Evolutionary conservation across 1,140 invertebrate species (phyloP), one percentile per base, ranked within the genome.

Genomic region (Drosophila asahinai): DNA sequence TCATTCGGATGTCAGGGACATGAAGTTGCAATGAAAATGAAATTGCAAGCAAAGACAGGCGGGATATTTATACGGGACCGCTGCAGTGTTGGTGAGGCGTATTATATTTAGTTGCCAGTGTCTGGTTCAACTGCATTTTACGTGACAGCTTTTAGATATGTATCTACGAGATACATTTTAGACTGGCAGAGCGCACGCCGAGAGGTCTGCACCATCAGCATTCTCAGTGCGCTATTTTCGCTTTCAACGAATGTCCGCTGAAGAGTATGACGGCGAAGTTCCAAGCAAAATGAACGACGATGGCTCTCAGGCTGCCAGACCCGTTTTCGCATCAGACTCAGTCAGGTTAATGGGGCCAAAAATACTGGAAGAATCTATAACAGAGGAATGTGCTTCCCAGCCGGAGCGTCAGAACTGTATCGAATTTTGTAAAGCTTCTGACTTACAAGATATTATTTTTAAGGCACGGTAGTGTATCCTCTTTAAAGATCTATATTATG

Each of bases 1-100:
- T 78, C 67, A 52, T 70, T 59, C 83, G 67, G 83, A 86, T 87
- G 84, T 87, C 84, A 87, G 84, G 84, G 84, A 82, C 84, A 87
- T 84, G 84, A 83, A 87, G 84, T 87, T 87, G 84, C 81, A 87
- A 90, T 87, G 84, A 87, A 87, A 87, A 89, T 81, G 84, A 87
- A 87, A 87, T 87, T 87, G 77, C 86, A 87, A 75, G 81, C 83
- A 81, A 68, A 77, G 52, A 64, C 74, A 66, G 82, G 42, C 79
- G 54, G 67, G 68, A 58, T 73, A 71, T 75, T 66, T 47, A 71
- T 74, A 83, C 43, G 42, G 70, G 74, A 57, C 36, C 57, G 45
- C 27, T 60, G 43, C 33, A 27, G 48, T 58, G 61, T 76, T 47
- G 55, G 73, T 60, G 40, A 42, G 49, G 33, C 27, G 27, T 65